phyloP scores from a whole-genome alignment of 2,888 invertebrate species.

The Helleia helle region DNA sequence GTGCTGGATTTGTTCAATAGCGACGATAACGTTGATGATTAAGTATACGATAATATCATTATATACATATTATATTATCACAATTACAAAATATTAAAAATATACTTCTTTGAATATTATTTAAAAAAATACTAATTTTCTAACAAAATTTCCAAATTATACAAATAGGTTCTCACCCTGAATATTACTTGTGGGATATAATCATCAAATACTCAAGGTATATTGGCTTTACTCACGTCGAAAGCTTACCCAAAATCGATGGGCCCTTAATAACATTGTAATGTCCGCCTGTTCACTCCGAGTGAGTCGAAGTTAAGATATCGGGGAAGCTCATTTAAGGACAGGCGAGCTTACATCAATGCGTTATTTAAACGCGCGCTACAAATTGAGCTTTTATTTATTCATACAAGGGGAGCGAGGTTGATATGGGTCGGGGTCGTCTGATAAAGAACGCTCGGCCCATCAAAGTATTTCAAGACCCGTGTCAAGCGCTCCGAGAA shows the following conservation, averaged over 20 bases:
- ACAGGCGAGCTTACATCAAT: conserved; percentile 43
- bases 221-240: too few species aligned
- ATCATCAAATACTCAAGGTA: too few species aligned
- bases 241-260: conserved; percentile 21
- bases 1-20: too few species aligned
- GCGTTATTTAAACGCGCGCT: conserved; percentile 54
- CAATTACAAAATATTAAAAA: too few species aligned
- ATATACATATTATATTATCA: too few species aligned
- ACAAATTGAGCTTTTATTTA: conserved; percentile 71
- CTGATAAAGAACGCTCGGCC: conserved; percentile 54
- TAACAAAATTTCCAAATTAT: too few species aligned
- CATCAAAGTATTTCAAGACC: conserved; percentile 43
- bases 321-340: conserved; percentile 42
- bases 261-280: conserved; percentile 19
- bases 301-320: conserved; percentile 28
- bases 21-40: too few species aligned
- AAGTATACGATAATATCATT: too few species aligned
- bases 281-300: conserved; percentile 18
- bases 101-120: too few species aligned
- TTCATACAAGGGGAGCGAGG: conserved; percentile 61
- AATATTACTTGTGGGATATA: too few species aligned
- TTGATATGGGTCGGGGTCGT: conserved; percentile 67
- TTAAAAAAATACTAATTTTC: too few species aligned
- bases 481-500: conserved; percentile 35
- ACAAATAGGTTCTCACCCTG: too few species aligned